A percentile compares a stretch with the other conserved stretches of the same genome.
Evolutionary conservation across 2,797 vertebrate species (phyloP).

Genomic region (Galaxias olidus): DNA sequence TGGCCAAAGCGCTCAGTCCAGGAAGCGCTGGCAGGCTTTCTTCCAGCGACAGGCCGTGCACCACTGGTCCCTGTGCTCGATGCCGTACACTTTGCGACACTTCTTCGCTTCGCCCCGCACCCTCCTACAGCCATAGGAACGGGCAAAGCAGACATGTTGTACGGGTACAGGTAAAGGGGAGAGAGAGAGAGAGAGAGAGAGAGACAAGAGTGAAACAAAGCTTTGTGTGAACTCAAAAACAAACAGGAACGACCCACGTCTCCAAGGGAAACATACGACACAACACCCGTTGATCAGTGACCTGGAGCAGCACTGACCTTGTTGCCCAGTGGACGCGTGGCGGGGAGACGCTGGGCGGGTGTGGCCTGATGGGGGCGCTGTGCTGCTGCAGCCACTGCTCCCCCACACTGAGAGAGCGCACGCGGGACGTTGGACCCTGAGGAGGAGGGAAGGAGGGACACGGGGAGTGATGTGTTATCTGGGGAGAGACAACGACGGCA

Average conservation of each 20-base stretch:
- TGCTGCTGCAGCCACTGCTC: constrained; percentile 86
- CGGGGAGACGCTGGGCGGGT: constrained; percentile 83
- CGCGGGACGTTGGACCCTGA: constrained; percentile 74
- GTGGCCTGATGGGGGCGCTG: constrained; percentile 76
- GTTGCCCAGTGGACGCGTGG: constrained; percentile 82
- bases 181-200: neutral
- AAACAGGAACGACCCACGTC: neutral
- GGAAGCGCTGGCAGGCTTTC: constrained; percentile 92
- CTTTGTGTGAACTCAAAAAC: neutral
- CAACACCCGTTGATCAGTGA: neutral
- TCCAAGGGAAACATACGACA: neutral
- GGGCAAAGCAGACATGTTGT: too few species aligned
- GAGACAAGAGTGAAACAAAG: neutral
- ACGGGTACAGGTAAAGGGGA: neutral
- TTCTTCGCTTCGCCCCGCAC: constrained; percentile 89
- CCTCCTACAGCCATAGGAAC: constrained; percentile 72
- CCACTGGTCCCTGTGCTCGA: constrained; percentile 91
- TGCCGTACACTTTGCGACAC: constrained; percentile 90
- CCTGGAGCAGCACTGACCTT: constrained; percentile 71
- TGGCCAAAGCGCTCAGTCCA: constrained; percentile 71
- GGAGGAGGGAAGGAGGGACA: neutral
- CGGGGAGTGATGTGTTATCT: neutral
- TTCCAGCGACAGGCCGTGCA: constrained; percentile 93
- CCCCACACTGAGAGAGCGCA: constrained; percentile 85
- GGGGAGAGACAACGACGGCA: neutral